Percentiles rank a stretch among this genome's conserved stretches.
Conservation (phyloP, 2,797 vertebrate species). For the Enteromius paludinosus region DNA sequence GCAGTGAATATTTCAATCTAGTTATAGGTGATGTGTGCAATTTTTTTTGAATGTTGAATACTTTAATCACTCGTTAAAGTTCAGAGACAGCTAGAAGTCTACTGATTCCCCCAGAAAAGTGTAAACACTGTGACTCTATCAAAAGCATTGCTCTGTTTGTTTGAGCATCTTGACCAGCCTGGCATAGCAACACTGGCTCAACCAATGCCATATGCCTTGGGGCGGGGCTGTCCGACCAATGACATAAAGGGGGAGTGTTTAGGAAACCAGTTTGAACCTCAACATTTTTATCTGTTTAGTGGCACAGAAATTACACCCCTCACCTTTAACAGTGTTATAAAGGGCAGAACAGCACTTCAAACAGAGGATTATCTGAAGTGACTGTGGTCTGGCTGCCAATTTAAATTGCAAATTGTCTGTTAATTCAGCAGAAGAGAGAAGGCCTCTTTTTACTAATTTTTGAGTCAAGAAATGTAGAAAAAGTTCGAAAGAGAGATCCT, state of each 20-base stretch:
- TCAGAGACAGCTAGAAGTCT: not conserved
- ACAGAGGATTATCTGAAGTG: not conserved
- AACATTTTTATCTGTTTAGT: not conserved
- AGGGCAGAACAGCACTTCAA: not conserved
- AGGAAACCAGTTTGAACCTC: conserved; percentile 6
- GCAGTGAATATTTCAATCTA: conserved; percentile 26
- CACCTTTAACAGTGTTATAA: conserved; percentile 1
- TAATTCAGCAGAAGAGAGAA: not conserved
- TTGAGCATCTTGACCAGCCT: conserved; percentile 1
- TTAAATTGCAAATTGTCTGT: conserved; percentile 39
- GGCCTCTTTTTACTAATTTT: not conserved
- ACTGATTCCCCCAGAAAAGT: not conserved
- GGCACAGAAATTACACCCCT: not conserved
- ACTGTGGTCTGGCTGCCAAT: conserved; percentile 59
- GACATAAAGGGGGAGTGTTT: not conserved
- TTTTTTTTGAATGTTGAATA: conserved; percentile 8
- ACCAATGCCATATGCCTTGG: not conserved
- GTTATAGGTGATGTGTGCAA: conserved; percentile 34
- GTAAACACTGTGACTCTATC: not conserved
- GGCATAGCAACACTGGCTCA: not conserved
- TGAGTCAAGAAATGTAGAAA: not conserved
- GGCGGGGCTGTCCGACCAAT: not conserved
- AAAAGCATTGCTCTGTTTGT: conserved; percentile 20
- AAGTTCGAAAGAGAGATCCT: not conserved
- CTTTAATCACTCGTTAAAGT: not conserved